Conservation (phyloP, 2,797 vertebrate species). For the Apodemus agrarius region DNA sequence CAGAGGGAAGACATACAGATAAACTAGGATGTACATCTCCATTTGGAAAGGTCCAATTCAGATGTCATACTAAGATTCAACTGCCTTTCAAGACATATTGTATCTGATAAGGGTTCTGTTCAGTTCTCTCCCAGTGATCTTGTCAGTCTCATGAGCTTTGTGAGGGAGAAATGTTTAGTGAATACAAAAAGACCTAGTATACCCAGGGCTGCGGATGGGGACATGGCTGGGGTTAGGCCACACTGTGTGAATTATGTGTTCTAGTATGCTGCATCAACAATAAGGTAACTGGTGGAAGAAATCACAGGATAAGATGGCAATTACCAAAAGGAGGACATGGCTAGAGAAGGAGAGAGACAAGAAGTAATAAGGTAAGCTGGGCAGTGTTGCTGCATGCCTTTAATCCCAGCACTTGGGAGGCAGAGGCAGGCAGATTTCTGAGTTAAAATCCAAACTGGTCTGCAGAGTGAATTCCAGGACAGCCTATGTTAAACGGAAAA, state of each 20-base stretch:
- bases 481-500: no score
- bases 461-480: no score
- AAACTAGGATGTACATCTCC: not conserved
- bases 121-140: not conserved
- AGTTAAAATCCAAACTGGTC: no score
- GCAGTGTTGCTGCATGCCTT: no score
- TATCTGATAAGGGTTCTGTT: not conserved
- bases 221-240: not conserved
- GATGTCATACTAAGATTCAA: not conserved
- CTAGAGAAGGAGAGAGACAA: not conserved
- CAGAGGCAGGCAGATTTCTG: no score
- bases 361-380: not conserved
- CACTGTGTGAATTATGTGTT: not conserved
- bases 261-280: not conserved
- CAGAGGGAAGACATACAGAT: not conserved
- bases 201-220: not conserved
- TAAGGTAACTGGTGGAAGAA: not conserved
- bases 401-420: no score
- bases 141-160: not conserved
- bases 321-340: not conserved
- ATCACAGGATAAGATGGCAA: not conserved
- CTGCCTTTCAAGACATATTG: not conserved
- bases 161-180: not conserved
- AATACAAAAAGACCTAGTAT: not conserved
- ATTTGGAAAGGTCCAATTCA: not conserved